phyloP scores from a whole-genome alignment of 2,113 vertebrate genomes.

The Microtus pennsylvanicus region DNA sequence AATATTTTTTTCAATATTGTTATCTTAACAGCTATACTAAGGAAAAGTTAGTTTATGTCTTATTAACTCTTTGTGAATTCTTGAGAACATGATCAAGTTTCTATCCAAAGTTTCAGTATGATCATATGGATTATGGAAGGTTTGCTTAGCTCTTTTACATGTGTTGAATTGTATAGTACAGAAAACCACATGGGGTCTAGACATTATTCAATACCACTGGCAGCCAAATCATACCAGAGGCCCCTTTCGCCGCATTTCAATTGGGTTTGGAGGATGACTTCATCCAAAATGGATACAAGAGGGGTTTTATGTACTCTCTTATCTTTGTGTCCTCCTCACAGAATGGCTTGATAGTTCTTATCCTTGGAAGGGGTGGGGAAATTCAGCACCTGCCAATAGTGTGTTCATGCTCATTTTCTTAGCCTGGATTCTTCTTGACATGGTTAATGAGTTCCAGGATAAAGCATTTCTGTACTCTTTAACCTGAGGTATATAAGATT shows the following conservation, averaged over 20 bases:
- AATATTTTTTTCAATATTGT: neutral
- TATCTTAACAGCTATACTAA: neutral
- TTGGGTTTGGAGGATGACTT: constrained; percentile 48
- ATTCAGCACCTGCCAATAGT: neutral
- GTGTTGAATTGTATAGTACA: constrained; percentile 15
- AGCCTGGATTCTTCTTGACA: neutral
- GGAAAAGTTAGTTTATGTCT: neutral
- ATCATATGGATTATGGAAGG: neutral
- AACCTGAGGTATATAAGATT: neutral
- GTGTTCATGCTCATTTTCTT: constrained; percentile 26
- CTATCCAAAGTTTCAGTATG: neutral
- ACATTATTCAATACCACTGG: constrained; percentile 64
- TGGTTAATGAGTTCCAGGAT: constrained; percentile 38
- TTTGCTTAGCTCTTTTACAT: neutral
- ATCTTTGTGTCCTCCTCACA: constrained; percentile 12
- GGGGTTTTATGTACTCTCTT: constrained; percentile 12
- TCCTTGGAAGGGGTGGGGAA: constrained; percentile 1
- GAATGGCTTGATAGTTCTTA: constrained; percentile 41
- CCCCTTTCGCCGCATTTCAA: neutral
- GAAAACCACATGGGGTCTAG: constrained; percentile 65
- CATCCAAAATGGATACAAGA: constrained; percentile 65
- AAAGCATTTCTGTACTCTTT: constrained; percentile 10
- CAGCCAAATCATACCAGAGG: constrained; percentile 38
- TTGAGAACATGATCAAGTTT: neutral
- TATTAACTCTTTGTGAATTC: constrained; percentile 16